Base-by-base conservation (phyloP, 2,113 vertebrate genomes). In the Cranoglanis bouderius region DNA sequence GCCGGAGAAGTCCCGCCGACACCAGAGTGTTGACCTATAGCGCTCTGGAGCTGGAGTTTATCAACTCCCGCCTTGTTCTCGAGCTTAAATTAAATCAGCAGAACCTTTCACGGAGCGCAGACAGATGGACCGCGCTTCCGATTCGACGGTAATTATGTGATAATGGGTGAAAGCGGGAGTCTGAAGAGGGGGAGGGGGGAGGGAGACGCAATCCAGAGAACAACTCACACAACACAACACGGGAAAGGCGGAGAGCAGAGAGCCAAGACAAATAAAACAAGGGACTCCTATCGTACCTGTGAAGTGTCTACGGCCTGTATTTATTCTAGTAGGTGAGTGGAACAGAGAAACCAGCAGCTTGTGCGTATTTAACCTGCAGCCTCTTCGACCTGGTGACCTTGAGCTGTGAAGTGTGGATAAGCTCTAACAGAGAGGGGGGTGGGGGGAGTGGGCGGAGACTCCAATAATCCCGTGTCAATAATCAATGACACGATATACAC, bases 121-220 rank as follows among this genome's bases (percentile, higher is more conserved):
- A 80, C 24, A 85, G 12, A 87, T 83, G 74, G 77, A 86, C 61
- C 21, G 2, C 26, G 80, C 46, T 38, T 53, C 87, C 75, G 57
- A 53, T 90, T 13, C 14, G 70, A 87, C 88, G 10, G 78, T 89
- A 90, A 93, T 90, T 26, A 89, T 84, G 90, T 75, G 82, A 14
- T 88, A 86, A 87, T 40, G 43, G 43, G 38, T 61, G 35, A 81
- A 84, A 72, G 29, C 14, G 10, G 49, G 49, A 38, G 43, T 43
- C 26, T 65, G 40, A 29, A 51, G 65, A 85, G 59, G 13, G 21
- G 51, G 26, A 74, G n/a, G 10, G 49, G 38, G 8, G 26, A 29
- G 67, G 16, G 12, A 18, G 43, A 16, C 19, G 16, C 13, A 2
- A 40, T 13, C 6, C 18, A 29, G 18, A 84, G 61, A 88, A 8